Percentiles rank a stretch among this genome's conserved stretches.
These are phyloP conservation scores for Bradypodion pumilum DNA, from an alignment of 2,797 vertebrate genomes.

Conservation along the genomic window DNA sequence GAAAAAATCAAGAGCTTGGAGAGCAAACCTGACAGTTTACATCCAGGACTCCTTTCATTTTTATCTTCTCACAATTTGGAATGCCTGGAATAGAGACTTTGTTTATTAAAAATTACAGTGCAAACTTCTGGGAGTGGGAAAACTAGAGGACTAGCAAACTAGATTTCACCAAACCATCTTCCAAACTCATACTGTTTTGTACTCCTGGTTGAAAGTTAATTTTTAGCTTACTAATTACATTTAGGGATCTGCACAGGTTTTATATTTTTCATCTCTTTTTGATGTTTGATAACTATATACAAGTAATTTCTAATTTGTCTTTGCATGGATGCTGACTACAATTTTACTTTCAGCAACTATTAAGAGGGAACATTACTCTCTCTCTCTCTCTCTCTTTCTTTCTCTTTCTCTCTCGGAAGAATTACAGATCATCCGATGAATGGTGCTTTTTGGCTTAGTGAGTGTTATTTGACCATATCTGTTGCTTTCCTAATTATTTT, in stretches of 20 bases:
- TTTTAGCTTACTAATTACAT: constrained; percentile 27
- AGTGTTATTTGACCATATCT: constrained; percentile 44
- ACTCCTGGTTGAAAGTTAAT: neutral
- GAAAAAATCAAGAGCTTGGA: neutral
- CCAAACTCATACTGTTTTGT: neutral
- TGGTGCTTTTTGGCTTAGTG: constrained; percentile 42
- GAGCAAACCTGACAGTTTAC: neutral
- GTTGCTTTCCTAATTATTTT: constrained; percentile 48
- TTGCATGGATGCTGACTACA: constrained; percentile 50
- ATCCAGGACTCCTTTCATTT: neutral
- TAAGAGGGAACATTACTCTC: constrained; percentile 57
- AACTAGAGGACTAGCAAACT: neutral
- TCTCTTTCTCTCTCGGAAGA: constrained; percentile 60
- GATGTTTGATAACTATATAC: constrained; percentile 41
- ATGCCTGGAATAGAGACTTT: neutral
- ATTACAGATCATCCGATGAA: constrained; percentile 53
- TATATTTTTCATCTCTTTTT: constrained; percentile 35
- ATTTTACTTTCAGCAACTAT: constrained; percentile 58
- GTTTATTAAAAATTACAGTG: neutral
- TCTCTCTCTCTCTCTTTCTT: no score
- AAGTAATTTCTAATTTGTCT: constrained; percentile 44
- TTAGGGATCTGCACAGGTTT: constrained; percentile 43
- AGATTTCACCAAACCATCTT: neutral
- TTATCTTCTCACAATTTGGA: neutral
- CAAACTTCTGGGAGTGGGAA: neutral